Evolutionary conservation across 2,113 vertebrate species (phyloP).

Genomic region (Struthidea cinerea): DNA sequence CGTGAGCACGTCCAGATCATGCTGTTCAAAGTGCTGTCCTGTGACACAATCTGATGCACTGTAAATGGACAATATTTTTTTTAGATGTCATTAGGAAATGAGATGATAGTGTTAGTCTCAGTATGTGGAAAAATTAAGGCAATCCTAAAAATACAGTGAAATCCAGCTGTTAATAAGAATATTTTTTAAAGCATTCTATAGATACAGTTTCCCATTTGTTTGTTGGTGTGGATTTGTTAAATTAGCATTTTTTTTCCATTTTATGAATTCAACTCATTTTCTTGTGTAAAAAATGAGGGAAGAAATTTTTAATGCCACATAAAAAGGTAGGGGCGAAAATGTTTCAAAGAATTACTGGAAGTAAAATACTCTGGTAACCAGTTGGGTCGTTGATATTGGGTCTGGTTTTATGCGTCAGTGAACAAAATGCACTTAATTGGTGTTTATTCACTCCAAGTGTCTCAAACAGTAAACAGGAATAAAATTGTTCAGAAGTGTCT

Average conservation of each 20-base stretch:
- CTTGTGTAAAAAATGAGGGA: background rate
- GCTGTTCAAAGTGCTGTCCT: background rate
- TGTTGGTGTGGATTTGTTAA: background rate
- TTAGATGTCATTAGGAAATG: background rate
- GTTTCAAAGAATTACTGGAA: background rate
- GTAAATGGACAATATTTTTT: background rate
- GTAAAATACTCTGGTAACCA: background rate
- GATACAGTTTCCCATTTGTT: background rate
- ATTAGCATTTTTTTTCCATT: background rate
- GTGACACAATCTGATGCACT: background rate
- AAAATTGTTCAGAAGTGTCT: conserved; percentile 33
- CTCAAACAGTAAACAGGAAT: conserved; percentile 49
- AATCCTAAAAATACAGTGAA: background rate
- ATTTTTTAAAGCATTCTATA: background rate
- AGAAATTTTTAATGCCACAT: background rate
- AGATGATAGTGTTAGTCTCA: background rate
- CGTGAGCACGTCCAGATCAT: background rate
- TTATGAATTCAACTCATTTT: background rate
- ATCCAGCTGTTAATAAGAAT: background rate
- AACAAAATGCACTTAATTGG: background rate
- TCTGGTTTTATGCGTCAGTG: background rate
- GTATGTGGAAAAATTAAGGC: background rate
- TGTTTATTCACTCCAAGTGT: conserved; percentile 43
- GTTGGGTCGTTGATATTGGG: background rate
- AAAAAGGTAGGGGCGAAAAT: background rate